phyloP scores from a whole-genome alignment of 2,797 vertebrate species.

The Heliangelus exortis region DNA sequence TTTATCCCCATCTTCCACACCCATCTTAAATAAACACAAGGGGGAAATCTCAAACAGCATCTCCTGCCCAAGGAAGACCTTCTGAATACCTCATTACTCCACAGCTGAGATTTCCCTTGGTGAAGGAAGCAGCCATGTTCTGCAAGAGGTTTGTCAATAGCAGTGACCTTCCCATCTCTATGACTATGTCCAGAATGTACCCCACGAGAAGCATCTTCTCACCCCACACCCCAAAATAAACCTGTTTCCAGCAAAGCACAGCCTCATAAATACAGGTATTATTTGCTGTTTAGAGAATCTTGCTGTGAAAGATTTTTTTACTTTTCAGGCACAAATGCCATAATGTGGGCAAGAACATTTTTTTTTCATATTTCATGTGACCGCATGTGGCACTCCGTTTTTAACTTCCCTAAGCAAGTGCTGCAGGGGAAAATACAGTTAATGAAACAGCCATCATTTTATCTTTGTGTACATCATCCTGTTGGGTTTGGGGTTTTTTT shows the following conservation, averaged over 20 bases:
- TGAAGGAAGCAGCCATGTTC: not conserved
- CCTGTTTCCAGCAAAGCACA: not conserved
- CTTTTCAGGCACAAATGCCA: not conserved
- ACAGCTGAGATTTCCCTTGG: not conserved
- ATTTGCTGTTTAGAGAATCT: not conserved
- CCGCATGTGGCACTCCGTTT: not conserved
- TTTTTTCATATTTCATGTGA: not conserved
- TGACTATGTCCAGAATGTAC: not conserved
- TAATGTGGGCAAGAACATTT: not conserved
- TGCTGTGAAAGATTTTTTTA: constrained; percentile 1
- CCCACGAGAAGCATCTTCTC: not conserved
- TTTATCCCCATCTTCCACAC: not conserved
- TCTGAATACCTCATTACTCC: not conserved
- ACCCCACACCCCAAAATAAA: not conserved
- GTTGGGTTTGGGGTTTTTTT: not conserved
- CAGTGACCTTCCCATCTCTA: not conserved
- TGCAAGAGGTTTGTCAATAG: not conserved
- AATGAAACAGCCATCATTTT: constrained; percentile 53
- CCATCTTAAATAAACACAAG: not conserved
- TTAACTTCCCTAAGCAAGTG: constrained; percentile 34
- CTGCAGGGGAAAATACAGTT: not conserved
- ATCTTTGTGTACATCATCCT: constrained; percentile 62
- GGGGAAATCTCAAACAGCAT: not conserved
- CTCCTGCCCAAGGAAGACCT: not conserved
- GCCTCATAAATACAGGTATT: not conserved